A percentile compares a stretch with the other conserved stretches of the same genome.
These are phyloP conservation scores for Drosophila nigrodunni DNA, from an alignment of 1,140 invertebrate genomes.

Conservation along the genomic window DNA sequence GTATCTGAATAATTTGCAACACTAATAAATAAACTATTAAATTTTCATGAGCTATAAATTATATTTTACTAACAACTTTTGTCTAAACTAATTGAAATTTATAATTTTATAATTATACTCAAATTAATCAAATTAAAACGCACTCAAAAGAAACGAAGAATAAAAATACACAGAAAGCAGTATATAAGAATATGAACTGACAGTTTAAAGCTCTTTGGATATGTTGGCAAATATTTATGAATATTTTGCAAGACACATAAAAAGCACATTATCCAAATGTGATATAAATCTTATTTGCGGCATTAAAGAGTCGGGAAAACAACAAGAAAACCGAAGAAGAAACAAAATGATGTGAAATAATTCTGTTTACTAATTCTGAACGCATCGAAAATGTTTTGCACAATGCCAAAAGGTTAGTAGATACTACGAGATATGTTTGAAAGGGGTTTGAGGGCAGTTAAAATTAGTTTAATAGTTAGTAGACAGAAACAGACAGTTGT, in stretches of 20 bases:
- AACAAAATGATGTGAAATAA: neutral
- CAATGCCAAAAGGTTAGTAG: conserved; percentile 77
- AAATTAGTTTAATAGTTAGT: conserved; percentile 58
- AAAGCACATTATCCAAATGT: conserved; percentile 54
- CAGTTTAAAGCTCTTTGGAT: conserved; percentile 26
- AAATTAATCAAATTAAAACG: conserved; percentile 65
- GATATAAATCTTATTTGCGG: conserved; percentile 56
- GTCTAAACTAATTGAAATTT: conserved; percentile 31
- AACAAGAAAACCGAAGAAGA: neutral
- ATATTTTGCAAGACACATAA: conserved; percentile 42
- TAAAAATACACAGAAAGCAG: conserved; percentile 4
- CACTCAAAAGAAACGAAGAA: conserved; percentile 37
- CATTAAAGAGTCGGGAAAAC: conserved; percentile 14
- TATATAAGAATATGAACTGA: conserved; percentile 13
- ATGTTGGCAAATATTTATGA: conserved; percentile 55
- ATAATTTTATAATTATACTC: conserved; percentile 18
- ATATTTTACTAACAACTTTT: neutral
- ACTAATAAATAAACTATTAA: conserved; percentile 7
- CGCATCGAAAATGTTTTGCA: conserved; percentile 40
- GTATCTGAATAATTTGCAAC: neutral
- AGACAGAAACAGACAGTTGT: neutral
- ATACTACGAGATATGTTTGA: neutral
- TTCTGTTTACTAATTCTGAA: conserved; percentile 8
- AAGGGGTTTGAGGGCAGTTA: neutral
- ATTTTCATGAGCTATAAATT: neutral